Conservation (phyloP, 2,888 invertebrate genomes). For the Stenoptilia bipunctidactyla region DNA sequence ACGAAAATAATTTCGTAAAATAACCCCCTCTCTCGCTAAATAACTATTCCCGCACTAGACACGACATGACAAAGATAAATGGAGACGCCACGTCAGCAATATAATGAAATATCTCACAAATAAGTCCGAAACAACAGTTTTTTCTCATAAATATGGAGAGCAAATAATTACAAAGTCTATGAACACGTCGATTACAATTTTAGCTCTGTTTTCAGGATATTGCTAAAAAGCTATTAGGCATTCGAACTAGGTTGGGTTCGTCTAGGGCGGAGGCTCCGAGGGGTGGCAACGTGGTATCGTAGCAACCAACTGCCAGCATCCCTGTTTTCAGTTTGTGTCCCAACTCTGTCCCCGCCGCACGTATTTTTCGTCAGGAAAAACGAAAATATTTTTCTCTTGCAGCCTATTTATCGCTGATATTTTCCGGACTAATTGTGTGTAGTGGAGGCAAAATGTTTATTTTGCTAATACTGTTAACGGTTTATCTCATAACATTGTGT, state of each 20-base stretch:
- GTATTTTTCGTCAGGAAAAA: slow-evolving; percentile 4
- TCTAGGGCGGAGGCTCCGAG: slow-evolving; percentile 48
- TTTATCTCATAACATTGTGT: slow-evolving; percentile 59
- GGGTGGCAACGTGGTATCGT: slow-evolving; percentile 56
- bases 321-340: slow-evolving; percentile 34
- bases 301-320: slow-evolving; percentile 61
- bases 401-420: too few species aligned
- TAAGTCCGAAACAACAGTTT: not conserved
- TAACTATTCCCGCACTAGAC: not conserved
- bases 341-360: slow-evolving; percentile 2
- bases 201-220: slow-evolving; percentile 56
- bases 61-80: not conserved
- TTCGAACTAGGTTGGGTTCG: slow-evolving; percentile 64
- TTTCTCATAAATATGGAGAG: not conserved
- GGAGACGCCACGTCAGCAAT: not conserved
- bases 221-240: slow-evolving; percentile 60
- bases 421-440: too few species aligned
- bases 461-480: slow-evolving; percentile 54
- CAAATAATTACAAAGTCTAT: slow-evolving; percentile 3
- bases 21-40: not conserved
- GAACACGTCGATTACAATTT: slow-evolving; percentile 20
- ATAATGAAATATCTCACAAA: not conserved
- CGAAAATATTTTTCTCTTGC: too few species aligned
- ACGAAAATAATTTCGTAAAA: too few species aligned
- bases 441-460: slow-evolving; percentile 41